Percentiles rank a stretch among this genome's conserved stretches.
Conservation (phyloP, 2,888 invertebrate genomes). For the Leptinotarsa haldemani region DNA sequence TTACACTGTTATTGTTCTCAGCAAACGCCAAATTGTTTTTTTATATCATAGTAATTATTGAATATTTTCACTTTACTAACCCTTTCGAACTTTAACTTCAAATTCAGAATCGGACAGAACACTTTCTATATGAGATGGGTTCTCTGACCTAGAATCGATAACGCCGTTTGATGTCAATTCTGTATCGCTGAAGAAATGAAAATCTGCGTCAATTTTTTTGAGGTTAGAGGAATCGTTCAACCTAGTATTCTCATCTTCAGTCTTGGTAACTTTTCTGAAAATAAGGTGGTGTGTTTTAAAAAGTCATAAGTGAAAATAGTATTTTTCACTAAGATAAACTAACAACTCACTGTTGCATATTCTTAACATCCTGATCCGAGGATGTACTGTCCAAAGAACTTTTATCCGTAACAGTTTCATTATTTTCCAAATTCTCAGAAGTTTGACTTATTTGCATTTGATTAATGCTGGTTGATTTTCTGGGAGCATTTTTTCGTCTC, state of each 20-base stretch:
- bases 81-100: slow-evolving; percentile 73
- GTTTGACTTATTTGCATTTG: slow-evolving; percentile 68
- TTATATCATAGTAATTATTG: too few relatives aligned
- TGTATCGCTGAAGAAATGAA: slow-evolving; percentile 94
- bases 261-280: slow-evolving; percentile 37
- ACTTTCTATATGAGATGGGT: slow-evolving; percentile 74
- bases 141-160: slow-evolving; percentile 74
- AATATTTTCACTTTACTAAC: slow-evolving; percentile 55
- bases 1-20: too few relatives aligned
- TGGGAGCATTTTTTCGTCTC: slow-evolving; percentile 82
- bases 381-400: slow-evolving; percentile 64
- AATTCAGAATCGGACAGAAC: slow-evolving; percentile 94
- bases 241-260: slow-evolving; percentile 26
- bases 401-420: slow-evolving; percentile 61
- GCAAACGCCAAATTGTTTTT: too few relatives aligned
- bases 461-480: slow-evolving; percentile 72
- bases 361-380: slow-evolving; percentile 63
- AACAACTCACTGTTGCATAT: slow-evolving; percentile 58
- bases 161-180: slow-evolving; percentile 80
- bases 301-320: too few relatives aligned
- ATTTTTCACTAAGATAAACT: too few relatives aligned
- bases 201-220: slow-evolving; percentile 72
- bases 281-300: background rate
- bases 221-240: slow-evolving; percentile 44
- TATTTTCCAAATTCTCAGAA: slow-evolving; percentile 61